phyloP scores from a whole-genome alignment of 2,113 vertebrate genomes.

The Chlorodrepanis virens region DNA sequence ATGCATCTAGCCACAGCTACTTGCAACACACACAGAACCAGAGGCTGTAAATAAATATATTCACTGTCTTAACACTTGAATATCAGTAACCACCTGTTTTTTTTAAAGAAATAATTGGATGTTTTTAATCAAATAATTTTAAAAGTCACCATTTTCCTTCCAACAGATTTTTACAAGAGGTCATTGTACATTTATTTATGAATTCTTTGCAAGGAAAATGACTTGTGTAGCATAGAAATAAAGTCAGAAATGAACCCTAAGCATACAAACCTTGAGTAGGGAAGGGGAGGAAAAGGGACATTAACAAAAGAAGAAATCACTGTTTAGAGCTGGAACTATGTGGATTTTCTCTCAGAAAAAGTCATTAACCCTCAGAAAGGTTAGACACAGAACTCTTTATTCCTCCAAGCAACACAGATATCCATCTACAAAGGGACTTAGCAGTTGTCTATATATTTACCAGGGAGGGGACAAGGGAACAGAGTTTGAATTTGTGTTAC shows the following conservation, averaged over 20 bases:
- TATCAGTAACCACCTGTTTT: neutral
- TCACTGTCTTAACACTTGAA: neutral
- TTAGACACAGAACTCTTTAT: conserved; percentile 65
- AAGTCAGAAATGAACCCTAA: conserved; percentile 31
- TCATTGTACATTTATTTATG: neutral
- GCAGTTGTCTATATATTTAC: conserved; percentile 75
- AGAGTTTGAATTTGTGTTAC: conserved; percentile 94
- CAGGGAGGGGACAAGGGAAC: conserved; percentile 84
- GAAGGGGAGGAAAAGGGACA: conserved; percentile 34
- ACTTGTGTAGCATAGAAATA: conserved; percentile 19
- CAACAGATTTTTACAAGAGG: conserved; percentile 51
- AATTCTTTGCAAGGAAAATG: neutral
- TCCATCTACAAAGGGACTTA: conserved; percentile 75
- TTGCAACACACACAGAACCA: neutral
- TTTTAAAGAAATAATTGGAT: neutral
- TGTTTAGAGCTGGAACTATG: conserved; percentile 38
- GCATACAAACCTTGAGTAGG: conserved; percentile 72
- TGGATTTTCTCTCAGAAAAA: conserved; percentile 39
- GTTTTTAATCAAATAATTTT: neutral
- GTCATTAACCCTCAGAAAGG: conserved; percentile 41
- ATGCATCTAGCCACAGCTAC: neutral
- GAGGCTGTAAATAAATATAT: neutral
- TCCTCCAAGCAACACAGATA: conserved; percentile 77
- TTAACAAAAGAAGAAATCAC: conserved; percentile 59
- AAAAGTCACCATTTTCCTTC: conserved; percentile 46